Conservation (phyloP, 2,888 invertebrate genomes). For the Amaurobius ferox region DNA sequence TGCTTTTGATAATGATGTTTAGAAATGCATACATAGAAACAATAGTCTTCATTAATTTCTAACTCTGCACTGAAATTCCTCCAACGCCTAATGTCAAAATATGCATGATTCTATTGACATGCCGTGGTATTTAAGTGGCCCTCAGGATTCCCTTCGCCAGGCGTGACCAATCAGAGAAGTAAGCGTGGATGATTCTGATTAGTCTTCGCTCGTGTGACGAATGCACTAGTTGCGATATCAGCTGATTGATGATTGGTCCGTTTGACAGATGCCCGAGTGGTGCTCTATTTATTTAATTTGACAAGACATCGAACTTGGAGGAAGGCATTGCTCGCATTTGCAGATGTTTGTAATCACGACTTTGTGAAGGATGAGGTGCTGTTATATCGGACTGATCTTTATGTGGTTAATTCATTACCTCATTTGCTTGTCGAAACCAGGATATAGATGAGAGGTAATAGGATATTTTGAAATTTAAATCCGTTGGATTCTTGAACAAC, state of each 20-base stretch:
- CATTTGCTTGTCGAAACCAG: too few species aligned
- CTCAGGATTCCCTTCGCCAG: not conserved
- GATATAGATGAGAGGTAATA: too few species aligned
- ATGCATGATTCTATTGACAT: not conserved
- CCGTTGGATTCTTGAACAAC: too few species aligned
- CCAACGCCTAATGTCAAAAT: not conserved
- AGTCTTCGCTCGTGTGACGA: not conserved
- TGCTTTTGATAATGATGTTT: too few species aligned
- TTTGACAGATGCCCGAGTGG: not conserved
- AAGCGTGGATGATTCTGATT: constrained; percentile 5
- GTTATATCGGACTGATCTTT: too few species aligned
- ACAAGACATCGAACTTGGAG: not conserved
- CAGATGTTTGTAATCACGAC: constrained; percentile 3
- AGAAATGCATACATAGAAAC: too few species aligned
- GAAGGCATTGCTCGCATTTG: not conserved
- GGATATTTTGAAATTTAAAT: too few species aligned
- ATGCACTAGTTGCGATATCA: not conserved
- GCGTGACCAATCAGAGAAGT: constrained; percentile 2
- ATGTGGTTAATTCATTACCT: too few species aligned
- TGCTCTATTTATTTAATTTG: constrained; percentile 9
- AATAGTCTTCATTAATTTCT: too few species aligned
- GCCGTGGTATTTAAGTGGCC: not conserved
- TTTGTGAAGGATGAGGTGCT: too few species aligned
- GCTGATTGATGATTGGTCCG: not conserved
- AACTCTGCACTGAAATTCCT: not conserved